phyloP scores from a whole-genome alignment of 2,797 vertebrate genomes.

The Dryobates pubescens region DNA sequence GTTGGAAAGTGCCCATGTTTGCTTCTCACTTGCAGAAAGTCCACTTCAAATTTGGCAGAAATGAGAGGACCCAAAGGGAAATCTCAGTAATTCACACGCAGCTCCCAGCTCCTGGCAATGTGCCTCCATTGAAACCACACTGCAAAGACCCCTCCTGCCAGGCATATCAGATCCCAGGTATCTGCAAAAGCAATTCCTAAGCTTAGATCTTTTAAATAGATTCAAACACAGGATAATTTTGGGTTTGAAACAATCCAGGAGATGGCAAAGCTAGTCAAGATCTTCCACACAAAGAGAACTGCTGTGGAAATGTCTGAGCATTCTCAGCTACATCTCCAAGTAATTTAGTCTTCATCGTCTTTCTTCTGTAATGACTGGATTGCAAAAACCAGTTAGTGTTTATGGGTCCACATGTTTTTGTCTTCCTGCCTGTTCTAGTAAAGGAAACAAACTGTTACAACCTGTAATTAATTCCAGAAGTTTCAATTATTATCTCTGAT shows the following conservation, averaged over 20 bases:
- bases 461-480: conserved; percentile 50
- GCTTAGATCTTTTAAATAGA: background rate
- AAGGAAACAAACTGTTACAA: conserved; percentile 21
- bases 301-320: background rate
- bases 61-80: background rate
- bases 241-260: background rate
- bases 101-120: conserved; percentile 36
- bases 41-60: conserved; percentile 55
- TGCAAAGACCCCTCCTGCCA: background rate
- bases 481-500: conserved; percentile 30
- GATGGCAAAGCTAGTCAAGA: background rate
- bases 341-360: background rate
- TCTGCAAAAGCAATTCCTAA: background rate
- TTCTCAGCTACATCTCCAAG: background rate
- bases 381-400: conserved; percentile 31
- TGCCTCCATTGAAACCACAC: conserved; percentile 21
- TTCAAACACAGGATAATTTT: background rate
- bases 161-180: background rate
- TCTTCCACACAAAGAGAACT: background rate
- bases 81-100: background rate
- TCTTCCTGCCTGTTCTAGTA: background rate
- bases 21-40: conserved; percentile 48
- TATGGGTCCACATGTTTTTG: conserved; percentile 15
- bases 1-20: conserved; percentile 41
- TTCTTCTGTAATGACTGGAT: background rate